Evolutionary conservation across 2,888 invertebrate species (phyloP).

Genomic region (Hypena proboscidalis): DNA sequence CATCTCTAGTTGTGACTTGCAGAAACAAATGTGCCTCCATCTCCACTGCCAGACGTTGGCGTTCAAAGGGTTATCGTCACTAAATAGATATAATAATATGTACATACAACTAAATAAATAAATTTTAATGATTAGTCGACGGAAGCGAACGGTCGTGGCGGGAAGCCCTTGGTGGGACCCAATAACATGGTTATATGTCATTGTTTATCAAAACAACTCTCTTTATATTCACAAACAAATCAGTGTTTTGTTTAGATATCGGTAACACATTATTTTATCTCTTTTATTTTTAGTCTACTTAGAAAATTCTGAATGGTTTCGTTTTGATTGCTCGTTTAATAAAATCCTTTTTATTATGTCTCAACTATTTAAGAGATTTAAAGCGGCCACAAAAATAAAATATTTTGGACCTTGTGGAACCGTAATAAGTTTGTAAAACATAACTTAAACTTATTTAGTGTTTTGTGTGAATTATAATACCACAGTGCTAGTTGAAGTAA

Average conservation of each 20-base stretch:
- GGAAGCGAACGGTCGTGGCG: conserved; percentile 11
- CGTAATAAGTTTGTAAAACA: conserved; percentile 20
- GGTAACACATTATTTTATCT: background rate
- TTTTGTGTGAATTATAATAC: conserved; percentile 31
- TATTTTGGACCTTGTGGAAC: conserved; percentile 13
- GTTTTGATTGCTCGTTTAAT: conserved; percentile 10
- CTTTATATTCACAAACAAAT: conserved; percentile 12
- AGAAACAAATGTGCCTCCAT: too few relatives aligned
- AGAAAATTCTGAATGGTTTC: background rate
- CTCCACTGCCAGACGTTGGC: conserved; percentile 1
- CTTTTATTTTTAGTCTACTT: conserved; percentile 1
- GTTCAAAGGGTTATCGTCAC: conserved; percentile 10
- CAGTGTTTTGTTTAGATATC: conserved; percentile 5
- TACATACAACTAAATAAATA: too few relatives aligned
- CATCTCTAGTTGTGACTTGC: too few relatives aligned
- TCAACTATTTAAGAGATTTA: conserved; percentile 4
- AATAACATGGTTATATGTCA: conserved; percentile 5
- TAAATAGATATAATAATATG: conserved; percentile 6
- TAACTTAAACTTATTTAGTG: conserved; percentile 19
- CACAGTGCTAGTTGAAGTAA: conserved; percentile 30
- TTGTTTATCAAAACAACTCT: conserved; percentile 27
- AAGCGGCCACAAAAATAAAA: background rate
- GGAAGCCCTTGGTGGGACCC: conserved; percentile 12
- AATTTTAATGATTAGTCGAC: background rate
- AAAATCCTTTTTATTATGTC: conserved; percentile 13